Base-by-base conservation (phyloP, 2,113 vertebrate species). In the Girardinichthys multiradiatus region DNA sequence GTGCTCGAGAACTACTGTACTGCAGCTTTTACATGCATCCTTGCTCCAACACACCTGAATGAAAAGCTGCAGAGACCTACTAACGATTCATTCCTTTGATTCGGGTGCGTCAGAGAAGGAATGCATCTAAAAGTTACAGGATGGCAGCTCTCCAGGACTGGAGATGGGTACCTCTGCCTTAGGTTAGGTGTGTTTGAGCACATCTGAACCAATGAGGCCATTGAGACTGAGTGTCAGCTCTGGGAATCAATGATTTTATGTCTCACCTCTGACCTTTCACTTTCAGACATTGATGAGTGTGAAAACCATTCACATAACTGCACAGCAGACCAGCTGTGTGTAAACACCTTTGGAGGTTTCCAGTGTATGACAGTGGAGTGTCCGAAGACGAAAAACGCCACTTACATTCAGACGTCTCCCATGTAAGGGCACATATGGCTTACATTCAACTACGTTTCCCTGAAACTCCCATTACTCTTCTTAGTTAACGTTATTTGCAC, bases 241-340 rank as follows among this genome's bases (percentile, higher is more conserved):
- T 24, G 48, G 21, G 48, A 54, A n/a, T 7, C 48, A 10, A n/a
- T 54, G 48, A 7, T 54, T 54, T 54, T 11, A n/a, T 54, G 7
- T 48, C 39, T 74, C 10, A 17, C 33, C 48, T 74, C 33, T 48
- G 33, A 45, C 21, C 37, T 61, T 57, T 48, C 11, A 0, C 3
- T 11, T 4, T 6, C 84, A 97, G 96, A 97, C 0, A 59, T 94
- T 4, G 91, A 97, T 1, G 96, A 97, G 80, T 97, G 96, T 0
- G 1, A 89, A 0, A 71, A 45, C 37, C 86, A 81, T n/a, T 91
- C 81, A 67, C 90, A 95, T 87, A 93, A 94, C 90, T 97, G 96
- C 85, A 92, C 81, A 21, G 83, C 63, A 0, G 90, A 92, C 0
- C 90, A 95, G 66, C 31, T 90, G 69, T 97, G 96, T 51, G 87